Evolutionary conservation across 2,113 vertebrate species (phyloP), one percentile per base, ranked within the genome.

Genomic region (Meriones unguiculatus): DNA sequence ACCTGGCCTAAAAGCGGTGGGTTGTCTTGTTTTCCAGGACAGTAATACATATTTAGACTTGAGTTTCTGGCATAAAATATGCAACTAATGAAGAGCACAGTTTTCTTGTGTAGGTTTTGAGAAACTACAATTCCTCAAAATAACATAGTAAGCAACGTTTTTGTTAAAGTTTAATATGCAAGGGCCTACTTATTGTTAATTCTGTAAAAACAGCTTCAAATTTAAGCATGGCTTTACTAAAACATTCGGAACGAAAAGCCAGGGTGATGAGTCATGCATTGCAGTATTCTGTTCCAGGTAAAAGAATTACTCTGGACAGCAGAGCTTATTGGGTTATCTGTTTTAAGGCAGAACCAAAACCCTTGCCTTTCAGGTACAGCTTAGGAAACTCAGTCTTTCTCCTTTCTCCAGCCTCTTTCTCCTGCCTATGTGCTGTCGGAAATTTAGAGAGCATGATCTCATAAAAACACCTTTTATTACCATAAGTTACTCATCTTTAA

Each of bases 171-270:
- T 32, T 91, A 94, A 17, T 92, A 80, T 94, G 35, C 38, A 85
- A 91, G 57, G 70, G 64, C 11, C 38, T 96, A 75, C 46, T 22
- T 91, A 57, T n/a, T 89, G 50, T 87, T 94, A 95, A 91, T 28
- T 91, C 30, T 76, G 28, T 93, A 87, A 95, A 97, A 94, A 90
- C 11, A 94, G 18, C 67, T 94, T 96, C 46, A 90, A 73, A 64
- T 5, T 62, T 90, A 93, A 93, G 95, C 64, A 86, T 84, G 59
- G 89, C 80, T 88, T 96, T 90, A 75, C 32, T 95, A 87, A 96
- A 94, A 87, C 32, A 94, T 59, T 90, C 95, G 52, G 94, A 95
- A 92, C 65, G 22, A 85, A 93, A 93, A 96, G 78, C 64, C n/a
- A 59, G 38, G 67, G 50, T 86, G 80, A 96, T 93, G 50, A 80